Evolutionary conservation across 2,888 invertebrate genomes (phyloP).

Genomic region (Lycaena phlaeas): DNA sequence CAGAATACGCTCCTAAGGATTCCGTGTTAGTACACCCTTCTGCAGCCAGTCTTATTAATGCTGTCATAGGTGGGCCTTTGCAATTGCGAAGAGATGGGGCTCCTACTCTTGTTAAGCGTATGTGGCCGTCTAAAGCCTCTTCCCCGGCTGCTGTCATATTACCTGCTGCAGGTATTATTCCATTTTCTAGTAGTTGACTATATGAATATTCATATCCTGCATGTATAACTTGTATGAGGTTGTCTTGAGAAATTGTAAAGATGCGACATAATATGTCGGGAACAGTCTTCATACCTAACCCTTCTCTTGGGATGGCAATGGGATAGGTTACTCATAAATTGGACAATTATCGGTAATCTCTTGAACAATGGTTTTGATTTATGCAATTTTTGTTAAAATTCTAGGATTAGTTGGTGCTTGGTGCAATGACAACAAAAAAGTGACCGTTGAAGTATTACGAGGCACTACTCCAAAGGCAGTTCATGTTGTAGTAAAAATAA

Average conservation of each 20-base stretch:
- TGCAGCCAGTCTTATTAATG: slow-evolving; percentile 46
- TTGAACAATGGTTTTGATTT: too few relatives aligned
- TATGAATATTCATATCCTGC: too few relatives aligned
- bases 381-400: too few relatives aligned
- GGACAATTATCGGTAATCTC: too few relatives aligned
- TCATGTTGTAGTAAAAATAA: slow-evolving; percentile 37
- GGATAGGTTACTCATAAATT: too few relatives aligned
- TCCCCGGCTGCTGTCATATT: slow-evolving; percentile 57
- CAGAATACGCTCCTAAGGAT: slow-evolving; percentile 50
- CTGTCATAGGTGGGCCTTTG: slow-evolving; percentile 52
- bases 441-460: slow-evolving; percentile 44
- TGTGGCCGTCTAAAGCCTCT: slow-evolving; percentile 62
- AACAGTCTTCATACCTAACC: too few relatives aligned
- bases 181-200: too few relatives aligned
- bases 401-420: slow-evolving; percentile 46
- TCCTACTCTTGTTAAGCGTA: slow-evolving; percentile 47
- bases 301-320: too few relatives aligned
- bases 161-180: slow-evolving; percentile 49
- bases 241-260: too few relatives aligned
- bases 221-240: too few relatives aligned
- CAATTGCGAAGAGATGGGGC: slow-evolving; percentile 46
- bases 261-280: too few relatives aligned
- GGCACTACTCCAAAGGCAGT: slow-evolving; percentile 36
- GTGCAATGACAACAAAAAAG: slow-evolving; percentile 46
- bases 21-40: slow-evolving; percentile 56